A percentile compares a stretch with the other conserved stretches of the same genome.
phyloP scores from a whole-genome alignment of 2,797 vertebrate genomes.

The Natrix natrix region DNA sequence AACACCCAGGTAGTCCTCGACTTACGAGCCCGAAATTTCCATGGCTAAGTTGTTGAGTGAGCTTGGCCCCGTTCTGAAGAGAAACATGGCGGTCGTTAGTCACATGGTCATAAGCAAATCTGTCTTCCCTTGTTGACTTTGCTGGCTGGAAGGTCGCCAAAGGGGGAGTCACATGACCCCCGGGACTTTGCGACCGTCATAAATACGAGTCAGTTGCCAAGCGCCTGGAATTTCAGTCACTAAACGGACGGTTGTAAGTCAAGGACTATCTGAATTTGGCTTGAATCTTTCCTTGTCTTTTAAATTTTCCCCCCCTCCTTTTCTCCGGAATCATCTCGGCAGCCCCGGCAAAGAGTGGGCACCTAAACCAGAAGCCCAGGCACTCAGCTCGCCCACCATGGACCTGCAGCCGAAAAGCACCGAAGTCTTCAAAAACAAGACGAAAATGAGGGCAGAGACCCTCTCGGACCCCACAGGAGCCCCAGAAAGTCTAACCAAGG shows the following conservation, averaged over 20 bases:
- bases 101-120: neutral
- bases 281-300: neutral
- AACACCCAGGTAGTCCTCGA: neutral
- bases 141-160: neutral
- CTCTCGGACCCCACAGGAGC: constrained; percentile 43
- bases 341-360: constrained; percentile 54
- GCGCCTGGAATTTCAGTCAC: neutral
- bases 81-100: neutral
- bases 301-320: neutral
- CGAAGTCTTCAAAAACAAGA: constrained; percentile 65
- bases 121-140: neutral
- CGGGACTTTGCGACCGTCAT: too few species aligned
- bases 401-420: constrained; percentile 67
- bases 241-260: neutral
- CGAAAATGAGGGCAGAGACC: constrained; percentile 43
- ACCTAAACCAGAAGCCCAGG: constrained; percentile 36
- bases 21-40: neutral
- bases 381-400: constrained; percentile 35
- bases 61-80: neutral
- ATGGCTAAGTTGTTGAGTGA: neutral
- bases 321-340: constrained; percentile 62
- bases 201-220: neutral
- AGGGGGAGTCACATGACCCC: neutral
- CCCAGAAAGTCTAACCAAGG: neutral
- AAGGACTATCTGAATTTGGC: neutral